These are phyloP conservation scores for Formica exsecta DNA, from an alignment of 1,140 invertebrate genomes.

Conservation along the genomic window DNA sequence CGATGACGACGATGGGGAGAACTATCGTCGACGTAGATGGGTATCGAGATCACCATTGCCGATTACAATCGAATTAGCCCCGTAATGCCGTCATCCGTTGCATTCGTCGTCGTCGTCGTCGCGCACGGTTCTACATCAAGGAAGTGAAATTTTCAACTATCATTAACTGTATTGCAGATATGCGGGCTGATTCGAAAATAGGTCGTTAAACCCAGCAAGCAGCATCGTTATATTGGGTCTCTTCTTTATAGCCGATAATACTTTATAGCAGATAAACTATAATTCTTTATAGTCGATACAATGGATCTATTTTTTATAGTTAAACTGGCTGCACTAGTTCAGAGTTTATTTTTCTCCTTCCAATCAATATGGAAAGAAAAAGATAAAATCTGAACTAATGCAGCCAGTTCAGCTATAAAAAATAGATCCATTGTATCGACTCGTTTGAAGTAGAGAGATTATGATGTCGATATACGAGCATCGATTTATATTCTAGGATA, in stretches of 20 bases:
- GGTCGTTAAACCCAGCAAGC: not conserved
- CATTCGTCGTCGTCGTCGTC: not conserved
- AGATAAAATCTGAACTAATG: too few species aligned
- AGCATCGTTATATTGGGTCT: not conserved
- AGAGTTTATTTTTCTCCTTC: too few species aligned
- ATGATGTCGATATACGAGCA: not conserved
- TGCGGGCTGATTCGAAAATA: not conserved
- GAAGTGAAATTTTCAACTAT: constrained; percentile 40
- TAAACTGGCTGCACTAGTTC: too few species aligned
- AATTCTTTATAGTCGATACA: too few species aligned
- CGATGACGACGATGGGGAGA: not conserved
- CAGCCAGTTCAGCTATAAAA: too few species aligned
- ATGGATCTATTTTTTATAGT: too few species aligned
- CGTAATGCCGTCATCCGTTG: constrained; percentile 24
- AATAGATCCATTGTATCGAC: not conserved
- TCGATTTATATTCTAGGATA: not conserved
- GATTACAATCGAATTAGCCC: constrained; percentile 44
- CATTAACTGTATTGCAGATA: constrained; percentile 21
- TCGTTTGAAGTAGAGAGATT: constrained; percentile 18
- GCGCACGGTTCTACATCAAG: not conserved
- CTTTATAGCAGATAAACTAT: too few species aligned
- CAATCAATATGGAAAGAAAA: too few species aligned
- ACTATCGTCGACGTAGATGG: not conserved
- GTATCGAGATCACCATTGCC: not conserved
- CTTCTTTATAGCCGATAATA: too few species aligned